These are phyloP conservation scores for Casuarius casuarius DNA, from an alignment of 2,113 vertebrate species.

Conservation along the genomic window DNA sequence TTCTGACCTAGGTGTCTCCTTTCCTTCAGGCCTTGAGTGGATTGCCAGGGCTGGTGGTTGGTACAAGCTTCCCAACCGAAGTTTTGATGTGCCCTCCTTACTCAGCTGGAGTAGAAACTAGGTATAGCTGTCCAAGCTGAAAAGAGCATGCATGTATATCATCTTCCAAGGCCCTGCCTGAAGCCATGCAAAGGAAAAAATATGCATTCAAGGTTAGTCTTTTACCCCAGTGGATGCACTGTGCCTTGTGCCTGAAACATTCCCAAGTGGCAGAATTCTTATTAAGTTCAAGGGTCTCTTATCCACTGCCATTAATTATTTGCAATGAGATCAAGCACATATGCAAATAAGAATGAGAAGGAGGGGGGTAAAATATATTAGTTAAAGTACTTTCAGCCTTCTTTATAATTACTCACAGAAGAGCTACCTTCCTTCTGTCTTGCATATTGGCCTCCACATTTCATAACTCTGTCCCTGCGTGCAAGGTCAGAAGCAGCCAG, in stretches of 20 bases:
- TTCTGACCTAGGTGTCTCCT: not conserved
- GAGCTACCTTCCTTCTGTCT: no score
- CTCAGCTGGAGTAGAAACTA: accelerated
- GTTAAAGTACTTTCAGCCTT: not conserved
- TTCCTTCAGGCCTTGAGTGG: accelerated
- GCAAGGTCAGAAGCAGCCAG: not conserved
- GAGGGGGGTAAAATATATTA: not conserved
- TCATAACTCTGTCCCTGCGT: not conserved
- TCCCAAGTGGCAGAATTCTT: not conserved
- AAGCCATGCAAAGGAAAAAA: not conserved
- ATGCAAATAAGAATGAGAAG: not conserved
- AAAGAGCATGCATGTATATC: not conserved
- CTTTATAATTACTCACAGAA: not conserved
- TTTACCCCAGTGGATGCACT: not conserved
- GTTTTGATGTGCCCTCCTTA: not conserved
- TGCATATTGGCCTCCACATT: not conserved
- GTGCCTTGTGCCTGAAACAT: not conserved
- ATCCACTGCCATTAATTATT: not conserved
- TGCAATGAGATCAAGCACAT: not conserved
- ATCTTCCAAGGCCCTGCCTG: not conserved
- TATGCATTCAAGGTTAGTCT: not conserved
- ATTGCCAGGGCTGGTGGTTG: not conserved
- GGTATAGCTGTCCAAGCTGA: not conserved
- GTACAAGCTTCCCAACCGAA: not conserved
- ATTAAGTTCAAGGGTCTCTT: not conserved